phyloP scores from a whole-genome alignment of 1,140 invertebrate genomes.

The Zaprionus camerounensis region DNA sequence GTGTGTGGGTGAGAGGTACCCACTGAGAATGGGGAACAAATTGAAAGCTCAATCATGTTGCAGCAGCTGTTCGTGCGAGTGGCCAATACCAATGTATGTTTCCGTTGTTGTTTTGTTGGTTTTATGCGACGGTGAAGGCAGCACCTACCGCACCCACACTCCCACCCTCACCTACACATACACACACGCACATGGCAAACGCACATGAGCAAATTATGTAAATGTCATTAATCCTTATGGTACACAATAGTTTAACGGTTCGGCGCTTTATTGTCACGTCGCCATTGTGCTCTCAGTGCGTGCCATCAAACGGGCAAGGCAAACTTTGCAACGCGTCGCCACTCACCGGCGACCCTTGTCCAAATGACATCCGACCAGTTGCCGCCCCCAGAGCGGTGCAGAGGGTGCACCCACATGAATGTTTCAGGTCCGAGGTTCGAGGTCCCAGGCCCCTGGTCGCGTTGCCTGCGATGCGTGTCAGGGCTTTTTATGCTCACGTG shows the following conservation, averaged over 20 bases:
- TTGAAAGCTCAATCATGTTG: conserved; percentile 81
- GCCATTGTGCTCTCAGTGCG: conserved; percentile 27
- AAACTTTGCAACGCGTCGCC: conserved; percentile 50
- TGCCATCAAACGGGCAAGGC: conserved; percentile 54
- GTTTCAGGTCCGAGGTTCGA: background rate
- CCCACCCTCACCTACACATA: conserved; percentile 19
- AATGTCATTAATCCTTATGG: conserved; percentile 81
- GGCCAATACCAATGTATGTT: conserved; percentile 52
- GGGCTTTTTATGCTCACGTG: conserved; percentile 71
- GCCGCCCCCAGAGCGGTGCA: background rate
- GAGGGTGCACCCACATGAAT: conserved; percentile 15
- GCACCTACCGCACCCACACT: background rate
- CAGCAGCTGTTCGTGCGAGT: conserved; percentile 78
- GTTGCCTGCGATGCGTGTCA: conserved; percentile 33
- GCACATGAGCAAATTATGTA: conserved; percentile 74
- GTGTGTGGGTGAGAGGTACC: background rate
- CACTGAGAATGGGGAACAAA: conserved; percentile 61
- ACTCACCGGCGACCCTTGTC: conserved; percentile 8
- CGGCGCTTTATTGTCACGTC: conserved; percentile 80
- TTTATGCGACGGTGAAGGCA: conserved; percentile 42
- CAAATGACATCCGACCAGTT: conserved; percentile 43
- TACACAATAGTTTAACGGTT: conserved; percentile 81
- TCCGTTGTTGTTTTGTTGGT: conserved; percentile 43
- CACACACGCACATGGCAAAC: background rate
- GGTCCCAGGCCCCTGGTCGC: conserved; percentile 26